Percentiles rank a stretch among this genome's conserved stretches.
These are phyloP conservation scores for Drosophila limbata DNA, from an alignment of 2,888 invertebrate species.

Conservation along the genomic window DNA sequence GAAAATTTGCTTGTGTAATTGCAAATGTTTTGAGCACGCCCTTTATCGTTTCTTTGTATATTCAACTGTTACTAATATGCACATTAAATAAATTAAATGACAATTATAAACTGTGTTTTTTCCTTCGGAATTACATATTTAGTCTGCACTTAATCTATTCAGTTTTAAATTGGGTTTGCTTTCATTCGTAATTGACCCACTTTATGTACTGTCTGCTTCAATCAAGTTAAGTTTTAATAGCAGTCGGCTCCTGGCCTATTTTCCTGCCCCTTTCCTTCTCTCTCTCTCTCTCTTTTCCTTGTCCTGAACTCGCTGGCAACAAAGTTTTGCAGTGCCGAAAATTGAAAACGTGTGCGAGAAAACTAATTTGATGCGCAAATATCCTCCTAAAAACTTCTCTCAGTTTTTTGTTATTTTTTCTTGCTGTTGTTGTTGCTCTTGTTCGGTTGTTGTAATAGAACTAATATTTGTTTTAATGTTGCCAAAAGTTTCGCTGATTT, in stretches of 20 bases:
- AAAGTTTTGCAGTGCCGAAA: slow-evolving; percentile 54
- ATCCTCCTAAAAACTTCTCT: slow-evolving; percentile 40
- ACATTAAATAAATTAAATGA: slow-evolving; percentile 5
- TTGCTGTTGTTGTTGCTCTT: slow-evolving; percentile 5
- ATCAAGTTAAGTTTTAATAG: slow-evolving; percentile 16
- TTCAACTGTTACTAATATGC: slow-evolving; percentile 1
- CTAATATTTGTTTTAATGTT: slow-evolving; percentile 48
- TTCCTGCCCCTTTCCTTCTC: neutral
- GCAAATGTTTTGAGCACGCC: slow-evolving; percentile 13
- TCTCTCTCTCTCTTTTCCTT: neutral
- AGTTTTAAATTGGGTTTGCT: slow-evolving; percentile 21
- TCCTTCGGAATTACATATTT: neutral
- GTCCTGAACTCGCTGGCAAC: slow-evolving; percentile 8
- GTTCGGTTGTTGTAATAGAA: slow-evolving; percentile 29
- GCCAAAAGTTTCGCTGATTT: slow-evolving; percentile 35
- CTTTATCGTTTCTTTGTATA: neutral
- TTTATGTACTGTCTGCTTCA: slow-evolving; percentile 8
- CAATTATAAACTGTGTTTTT: slow-evolving; percentile 1
- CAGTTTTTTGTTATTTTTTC: slow-evolving; percentile 26
- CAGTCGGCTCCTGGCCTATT: slow-evolving; percentile 28
- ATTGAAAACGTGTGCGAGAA: slow-evolving; percentile 73
- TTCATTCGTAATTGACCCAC: slow-evolving; percentile 30
- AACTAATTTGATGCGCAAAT: slow-evolving; percentile 76
- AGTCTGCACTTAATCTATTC: neutral
- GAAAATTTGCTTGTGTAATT: slow-evolving; percentile 22